A percentile compares a stretch with the other conserved stretches of the same genome.
These are phyloP conservation scores for Koerneria pararmatus DNA, from an alignment of 2,888 invertebrate species.

Conservation along the genomic window DNA sequence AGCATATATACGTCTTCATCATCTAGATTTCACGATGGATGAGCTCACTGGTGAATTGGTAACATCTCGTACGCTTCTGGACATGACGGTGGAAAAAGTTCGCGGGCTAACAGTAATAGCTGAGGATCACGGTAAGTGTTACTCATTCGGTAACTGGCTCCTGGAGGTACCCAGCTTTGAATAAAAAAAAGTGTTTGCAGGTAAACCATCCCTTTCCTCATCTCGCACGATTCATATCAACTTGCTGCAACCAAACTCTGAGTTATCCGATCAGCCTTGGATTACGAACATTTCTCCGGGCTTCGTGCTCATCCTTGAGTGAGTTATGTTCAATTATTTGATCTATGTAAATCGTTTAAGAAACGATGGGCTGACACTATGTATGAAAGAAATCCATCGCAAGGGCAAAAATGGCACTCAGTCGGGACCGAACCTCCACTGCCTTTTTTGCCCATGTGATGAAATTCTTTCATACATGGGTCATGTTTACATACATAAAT, in stretches of 20 bases:
- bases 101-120: conserved; percentile 6
- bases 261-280: background rate
- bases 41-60: background rate
- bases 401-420: too few species aligned
- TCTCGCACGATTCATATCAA: background rate
- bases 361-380: too few species aligned
- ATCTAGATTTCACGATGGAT: conserved; percentile 9
- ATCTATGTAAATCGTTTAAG: background rate
- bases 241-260: background rate
- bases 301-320: conserved; percentile 1
- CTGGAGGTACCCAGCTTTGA: background rate
- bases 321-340: background rate
- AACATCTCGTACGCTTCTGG: conserved; percentile 1
- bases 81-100: background rate
- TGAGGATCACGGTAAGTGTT: conserved; percentile 3
- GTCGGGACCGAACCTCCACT: too few species aligned
- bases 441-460: too few species aligned
- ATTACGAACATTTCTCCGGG: background rate
- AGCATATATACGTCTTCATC: background rate
- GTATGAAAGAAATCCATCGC: too few species aligned
- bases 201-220: conserved; percentile 4
- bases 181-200: background rate
- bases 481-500: too few species aligned
- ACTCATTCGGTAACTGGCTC: too few species aligned
- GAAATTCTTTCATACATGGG: too few species aligned